These are phyloP conservation scores for Eupsilia transversa DNA, from an alignment of 2,888 invertebrate species.

Conservation along the genomic window DNA sequence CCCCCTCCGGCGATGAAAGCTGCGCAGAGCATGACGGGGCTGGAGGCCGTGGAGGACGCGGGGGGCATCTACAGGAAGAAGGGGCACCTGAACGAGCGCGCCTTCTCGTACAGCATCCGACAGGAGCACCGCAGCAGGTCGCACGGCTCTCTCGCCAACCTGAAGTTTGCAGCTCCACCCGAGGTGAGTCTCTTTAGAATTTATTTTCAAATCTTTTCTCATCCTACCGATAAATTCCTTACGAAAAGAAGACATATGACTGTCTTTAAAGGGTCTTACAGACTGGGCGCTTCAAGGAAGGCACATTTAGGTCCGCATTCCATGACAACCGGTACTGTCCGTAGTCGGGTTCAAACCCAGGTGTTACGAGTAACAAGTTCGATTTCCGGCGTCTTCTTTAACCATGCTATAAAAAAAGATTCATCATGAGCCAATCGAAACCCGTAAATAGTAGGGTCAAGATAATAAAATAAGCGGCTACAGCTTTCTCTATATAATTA, in stretches of 20 bases:
- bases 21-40: constrained; percentile 92
- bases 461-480: constrained; percentile 44
- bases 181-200: constrained; percentile 80
- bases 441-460: constrained; percentile 55
- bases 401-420: constrained; percentile 52
- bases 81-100: constrained; percentile 97
- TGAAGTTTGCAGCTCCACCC: constrained; percentile 96
- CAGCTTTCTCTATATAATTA: constrained; percentile 59
- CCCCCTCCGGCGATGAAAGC: constrained; percentile 92
- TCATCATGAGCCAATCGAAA: constrained; percentile 36
- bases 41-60: constrained; percentile 92
- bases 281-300: constrained; percentile 53
- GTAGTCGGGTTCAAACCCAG: constrained; percentile 37
- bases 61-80: constrained; percentile 96
- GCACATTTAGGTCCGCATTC: constrained; percentile 59
- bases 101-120: constrained; percentile 97
- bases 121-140: constrained; percentile 98
- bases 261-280: constrained; percentile 22
- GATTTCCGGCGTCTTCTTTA: constrained; percentile 50
- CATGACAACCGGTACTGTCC: constrained; percentile 51
- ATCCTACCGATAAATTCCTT: not conserved
- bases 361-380: constrained; percentile 35
- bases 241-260: not conserved
- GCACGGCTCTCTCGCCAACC: constrained; percentile 97
- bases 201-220: constrained; percentile 16